Percentiles rank a stretch among this genome's conserved stretches.
Conservation (phyloP, 1,140 invertebrate genomes). For the Tetramorium alpestre region DNA sequence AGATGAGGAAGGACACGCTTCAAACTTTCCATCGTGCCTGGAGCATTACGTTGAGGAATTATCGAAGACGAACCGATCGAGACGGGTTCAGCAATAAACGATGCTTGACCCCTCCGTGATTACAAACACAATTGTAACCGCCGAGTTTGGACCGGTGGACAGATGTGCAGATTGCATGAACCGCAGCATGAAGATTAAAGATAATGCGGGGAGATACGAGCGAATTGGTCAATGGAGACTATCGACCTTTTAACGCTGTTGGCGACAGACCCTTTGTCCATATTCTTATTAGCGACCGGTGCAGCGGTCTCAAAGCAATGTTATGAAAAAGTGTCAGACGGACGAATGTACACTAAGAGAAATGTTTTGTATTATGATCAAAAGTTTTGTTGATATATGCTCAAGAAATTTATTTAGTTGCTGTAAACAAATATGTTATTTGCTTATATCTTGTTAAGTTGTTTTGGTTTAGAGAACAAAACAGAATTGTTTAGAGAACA, state of each 20-base stretch:
- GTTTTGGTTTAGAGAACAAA: too few species aligned
- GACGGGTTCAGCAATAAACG: conserved; percentile 42
- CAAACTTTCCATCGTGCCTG: background rate
- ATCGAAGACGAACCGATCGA: conserved; percentile 23
- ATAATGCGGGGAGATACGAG: conserved; percentile 65
- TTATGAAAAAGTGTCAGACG: background rate
- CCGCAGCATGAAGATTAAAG: conserved; percentile 59
- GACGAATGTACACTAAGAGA: too few species aligned
- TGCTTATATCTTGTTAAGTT: too few species aligned
- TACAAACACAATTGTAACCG: conserved; percentile 23
- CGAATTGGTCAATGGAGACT: conserved; percentile 62
- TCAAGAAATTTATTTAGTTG: too few species aligned
- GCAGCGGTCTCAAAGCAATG: background rate
- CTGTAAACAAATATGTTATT: too few species aligned
- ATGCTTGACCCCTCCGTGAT: conserved; percentile 38
- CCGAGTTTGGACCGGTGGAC: conserved; percentile 40
- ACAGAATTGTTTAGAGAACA: too few species aligned
- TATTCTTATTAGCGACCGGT: conserved; percentile 17
- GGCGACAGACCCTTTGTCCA: conserved; percentile 52
- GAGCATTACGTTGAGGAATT: background rate
- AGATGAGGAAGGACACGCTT: background rate
- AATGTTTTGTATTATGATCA: too few species aligned
- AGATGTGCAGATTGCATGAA: conserved; percentile 62
- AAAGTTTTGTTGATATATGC: too few species aligned
- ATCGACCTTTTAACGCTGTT: conserved; percentile 57